Base-by-base conservation (phyloP, 2,888 invertebrate genomes). In the Anorthoa munda region DNA sequence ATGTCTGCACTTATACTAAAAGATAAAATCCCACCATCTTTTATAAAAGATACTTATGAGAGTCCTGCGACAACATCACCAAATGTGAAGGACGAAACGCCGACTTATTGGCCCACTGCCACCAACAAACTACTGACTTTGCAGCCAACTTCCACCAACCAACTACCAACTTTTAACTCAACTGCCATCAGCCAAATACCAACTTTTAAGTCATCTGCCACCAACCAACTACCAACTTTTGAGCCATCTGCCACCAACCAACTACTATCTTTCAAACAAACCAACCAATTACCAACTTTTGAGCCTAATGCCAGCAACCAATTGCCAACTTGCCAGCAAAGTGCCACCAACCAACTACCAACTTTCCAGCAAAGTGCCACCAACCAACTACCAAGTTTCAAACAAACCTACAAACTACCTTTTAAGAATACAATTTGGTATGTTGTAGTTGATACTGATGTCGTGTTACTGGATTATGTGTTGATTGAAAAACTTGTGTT, bases 371-470 rank as follows among this genome's bases (percentile, higher is more conserved):
- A n/a, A 0, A n/a, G 2, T 0, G 1, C 4, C 9, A 61, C 15
- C 7, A 18, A 67, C 53, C 58, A 51, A 21, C 21, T 0, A 18
- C 26, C 39, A n/a, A 26, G 4, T 9, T 2, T 3, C 3, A 12
- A 31, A 45, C 17, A n/a, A 1, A n/a, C 7, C 39, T 9, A 7
- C 39, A 39, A 39, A 39, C 39, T 9, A 39, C 39, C 39, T 39
- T 17, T 55, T 2, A 58, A 60, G 2, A 67, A 66, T 39, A 77
- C 77, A 0, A 31, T 60, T 0, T 89, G 90, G 89, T 92, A 88
- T 56, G 68, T 93, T 2, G 84, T 88, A 0, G 85, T 77, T 0
- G 93, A 93, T 51, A 79, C 86, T 0, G 84, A 90, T 2, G 84
- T 88, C 0, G 60, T 92, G 3, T 63, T 93, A 0, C 74, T 90